Evolutionary conservation across 2,797 vertebrate genomes (phyloP).

Genomic region (Okamejei kenojei): DNA sequence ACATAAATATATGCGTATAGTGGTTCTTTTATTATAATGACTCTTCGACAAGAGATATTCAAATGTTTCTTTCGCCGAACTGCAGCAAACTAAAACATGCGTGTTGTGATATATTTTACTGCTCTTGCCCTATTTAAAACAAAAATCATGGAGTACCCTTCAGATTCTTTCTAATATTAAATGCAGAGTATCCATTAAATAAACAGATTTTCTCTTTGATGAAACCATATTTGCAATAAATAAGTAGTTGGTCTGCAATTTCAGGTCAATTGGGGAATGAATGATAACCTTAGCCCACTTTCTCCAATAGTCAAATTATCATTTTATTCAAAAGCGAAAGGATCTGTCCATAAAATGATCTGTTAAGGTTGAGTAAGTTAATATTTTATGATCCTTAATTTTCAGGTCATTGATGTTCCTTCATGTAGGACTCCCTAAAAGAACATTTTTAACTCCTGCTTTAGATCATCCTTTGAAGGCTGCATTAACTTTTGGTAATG

Average conservation of each 20-base stretch:
- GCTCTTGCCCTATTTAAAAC: not conserved
- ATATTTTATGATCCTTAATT: not conserved
- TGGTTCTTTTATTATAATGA: not conserved
- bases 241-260: not conserved
- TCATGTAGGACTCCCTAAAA: no score
- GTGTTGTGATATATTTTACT: not conserved
- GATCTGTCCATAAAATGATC: not conserved
- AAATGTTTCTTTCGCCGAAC: not conserved
- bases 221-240: not conserved
- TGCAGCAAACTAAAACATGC: not conserved
- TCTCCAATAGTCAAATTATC: not conserved
- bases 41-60: not conserved
- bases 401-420: not conserved
- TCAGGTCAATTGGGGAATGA: not conserved
- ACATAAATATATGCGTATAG: no score
- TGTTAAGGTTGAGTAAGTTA: not conserved
- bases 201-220: not conserved
- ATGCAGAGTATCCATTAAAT: not conserved
- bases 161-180: not conserved
- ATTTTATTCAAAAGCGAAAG: not conserved
- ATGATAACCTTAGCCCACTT: not conserved
- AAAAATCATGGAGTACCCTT: not conserved
- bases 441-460: not conserved
- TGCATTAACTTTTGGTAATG: not conserved
- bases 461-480: not conserved